Conservation (phyloP, 2,797 vertebrate genomes). For the Danionella dracula region DNA sequence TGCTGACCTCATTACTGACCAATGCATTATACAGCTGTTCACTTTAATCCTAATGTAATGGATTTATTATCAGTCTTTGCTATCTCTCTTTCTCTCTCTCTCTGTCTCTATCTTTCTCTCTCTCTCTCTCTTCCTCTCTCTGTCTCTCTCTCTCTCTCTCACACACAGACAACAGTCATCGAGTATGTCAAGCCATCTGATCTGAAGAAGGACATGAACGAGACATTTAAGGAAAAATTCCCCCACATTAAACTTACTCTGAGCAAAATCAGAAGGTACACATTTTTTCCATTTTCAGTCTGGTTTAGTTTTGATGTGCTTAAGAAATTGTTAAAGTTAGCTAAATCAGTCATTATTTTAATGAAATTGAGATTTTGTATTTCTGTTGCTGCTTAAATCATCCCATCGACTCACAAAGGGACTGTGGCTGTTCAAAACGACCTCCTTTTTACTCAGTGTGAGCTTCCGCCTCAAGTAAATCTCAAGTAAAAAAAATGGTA, state of each 20-base stretch:
- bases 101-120: too few relatives aligned
- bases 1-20: neutral
- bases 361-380: too few relatives aligned
- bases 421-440: too few relatives aligned
- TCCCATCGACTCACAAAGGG: too few relatives aligned
- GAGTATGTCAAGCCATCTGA: slow-evolving; percentile 96
- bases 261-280: slow-evolving; percentile 94
- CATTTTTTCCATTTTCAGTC: too few relatives aligned
- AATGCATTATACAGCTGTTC: neutral
- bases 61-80: neutral
- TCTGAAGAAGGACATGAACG: slow-evolving; percentile 98
- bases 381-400: too few relatives aligned
- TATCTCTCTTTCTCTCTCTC: neutral
- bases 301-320: too few relatives aligned
- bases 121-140: slow-evolving; percentile 4
- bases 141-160: neutral
- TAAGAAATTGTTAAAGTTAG: too few relatives aligned
- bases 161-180: slow-evolving; percentile 86
- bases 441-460: too few relatives aligned
- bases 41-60: neutral
- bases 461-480: too few relatives aligned
- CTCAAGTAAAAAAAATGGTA: too few relatives aligned
- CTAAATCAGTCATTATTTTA: too few relatives aligned
- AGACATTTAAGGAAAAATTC: slow-evolving; percentile 94
- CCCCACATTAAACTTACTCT: slow-evolving; percentile 91